A percentile compares a stretch with the other conserved stretches of the same genome.
These are phyloP conservation scores for Myopa tessellatipennis DNA, from an alignment of 2,888 invertebrate genomes.

Conservation along the genomic window DNA sequence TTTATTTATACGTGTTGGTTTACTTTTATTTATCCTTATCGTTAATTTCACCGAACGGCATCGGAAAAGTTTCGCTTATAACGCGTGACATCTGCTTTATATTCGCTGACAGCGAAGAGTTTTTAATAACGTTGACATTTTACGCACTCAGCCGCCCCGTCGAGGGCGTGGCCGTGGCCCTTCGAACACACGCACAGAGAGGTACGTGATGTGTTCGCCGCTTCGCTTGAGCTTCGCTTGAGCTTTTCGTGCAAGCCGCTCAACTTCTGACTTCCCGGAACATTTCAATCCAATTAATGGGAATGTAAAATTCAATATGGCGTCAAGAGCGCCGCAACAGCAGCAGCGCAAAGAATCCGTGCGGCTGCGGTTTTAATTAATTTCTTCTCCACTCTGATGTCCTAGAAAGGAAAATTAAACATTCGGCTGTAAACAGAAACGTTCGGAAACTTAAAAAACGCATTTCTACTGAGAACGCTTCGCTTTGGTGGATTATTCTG, in stretches of 20 bases:
- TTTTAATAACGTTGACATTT: slow-evolving; percentile 5
- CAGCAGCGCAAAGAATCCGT: slow-evolving; percentile 17
- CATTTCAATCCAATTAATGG: slow-evolving; percentile 47
- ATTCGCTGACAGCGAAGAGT: slow-evolving; percentile 2
- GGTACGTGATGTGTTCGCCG: neutral
- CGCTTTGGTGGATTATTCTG: slow-evolving; percentile 9
- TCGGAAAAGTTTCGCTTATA: slow-evolving; percentile 13
- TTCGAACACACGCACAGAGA: neutral
- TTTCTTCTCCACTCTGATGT: slow-evolving; percentile 29
- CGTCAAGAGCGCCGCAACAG: neutral
- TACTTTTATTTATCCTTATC: slow-evolving; percentile 19
- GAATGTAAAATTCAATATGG: slow-evolving; percentile 37
- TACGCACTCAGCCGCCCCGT: neutral
- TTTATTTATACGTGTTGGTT: slow-evolving; percentile 1
- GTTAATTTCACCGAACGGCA: slow-evolving; percentile 13
- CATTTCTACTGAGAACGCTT: slow-evolving; percentile 28
- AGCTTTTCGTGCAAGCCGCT: neutral
- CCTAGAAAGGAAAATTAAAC: slow-evolving; percentile 44
- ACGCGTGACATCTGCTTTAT: slow-evolving; percentile 15
- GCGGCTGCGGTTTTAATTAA: slow-evolving; percentile 33
- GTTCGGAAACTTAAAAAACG: neutral
- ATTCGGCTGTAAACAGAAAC: neutral
- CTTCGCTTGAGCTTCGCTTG: neutral
- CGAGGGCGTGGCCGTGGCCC: slow-evolving; percentile 8
- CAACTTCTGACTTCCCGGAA: slow-evolving; percentile 26